Evolutionary conservation across 2,113 vertebrate genomes (phyloP).

Genomic region (Pogonocichla stellata): DNA sequence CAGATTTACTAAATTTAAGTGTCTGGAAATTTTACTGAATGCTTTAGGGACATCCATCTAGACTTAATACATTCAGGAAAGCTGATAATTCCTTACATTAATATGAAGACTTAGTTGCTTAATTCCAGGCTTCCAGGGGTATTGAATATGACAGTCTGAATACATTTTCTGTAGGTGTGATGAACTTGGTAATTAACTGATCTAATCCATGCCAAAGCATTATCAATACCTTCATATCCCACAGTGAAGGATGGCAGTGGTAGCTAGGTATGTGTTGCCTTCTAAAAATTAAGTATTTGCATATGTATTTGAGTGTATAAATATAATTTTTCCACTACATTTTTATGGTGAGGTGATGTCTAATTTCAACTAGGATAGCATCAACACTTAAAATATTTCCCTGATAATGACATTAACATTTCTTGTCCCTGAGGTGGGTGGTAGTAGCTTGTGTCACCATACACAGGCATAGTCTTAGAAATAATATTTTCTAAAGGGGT

Average conservation of each 20-base stretch:
- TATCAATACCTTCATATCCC: background rate
- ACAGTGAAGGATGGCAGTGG: background rate
- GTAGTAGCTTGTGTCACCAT: background rate
- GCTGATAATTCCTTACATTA: slow-evolving; percentile 37
- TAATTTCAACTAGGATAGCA: background rate
- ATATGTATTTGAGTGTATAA: background rate
- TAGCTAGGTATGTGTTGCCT: background rate
- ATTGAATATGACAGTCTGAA: background rate
- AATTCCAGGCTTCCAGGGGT: background rate
- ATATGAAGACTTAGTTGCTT: background rate
- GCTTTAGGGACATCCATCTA: background rate
- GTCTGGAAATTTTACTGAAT: background rate
- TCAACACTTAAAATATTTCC: background rate
- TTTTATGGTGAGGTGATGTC: background rate
- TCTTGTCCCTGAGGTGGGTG: background rate
- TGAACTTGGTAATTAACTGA: slow-evolving; percentile 4
- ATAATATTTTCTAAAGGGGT: background rate
- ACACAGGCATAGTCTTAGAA: background rate
- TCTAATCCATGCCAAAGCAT: background rate
- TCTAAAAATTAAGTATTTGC: background rate
- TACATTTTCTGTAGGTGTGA: background rate
- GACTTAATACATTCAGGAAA: background rate
- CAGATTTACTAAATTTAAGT: background rate
- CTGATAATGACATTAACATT: background rate
- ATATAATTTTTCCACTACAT: background rate